A percentile compares a stretch with the other conserved stretches of the same genome.
These are phyloP conservation scores for Macroglossus sobrinus DNA, from an alignment of 2,113 vertebrate genomes.

Conservation along the genomic window DNA sequence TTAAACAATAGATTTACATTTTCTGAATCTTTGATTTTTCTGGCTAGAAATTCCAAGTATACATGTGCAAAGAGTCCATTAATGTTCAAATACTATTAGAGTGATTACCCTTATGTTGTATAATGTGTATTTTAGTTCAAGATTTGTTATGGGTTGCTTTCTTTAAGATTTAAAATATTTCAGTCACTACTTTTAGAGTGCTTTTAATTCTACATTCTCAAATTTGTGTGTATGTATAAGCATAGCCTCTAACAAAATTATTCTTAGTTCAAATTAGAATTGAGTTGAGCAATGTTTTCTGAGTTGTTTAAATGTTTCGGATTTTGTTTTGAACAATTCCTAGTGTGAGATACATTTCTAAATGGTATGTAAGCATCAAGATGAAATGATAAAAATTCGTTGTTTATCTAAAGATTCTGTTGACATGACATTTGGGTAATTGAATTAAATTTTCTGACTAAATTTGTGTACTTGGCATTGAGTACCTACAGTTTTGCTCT, in stretches of 20 bases:
- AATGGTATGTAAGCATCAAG: neutral
- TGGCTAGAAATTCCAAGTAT: slow-evolving; percentile 35
- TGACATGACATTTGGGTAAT: neutral
- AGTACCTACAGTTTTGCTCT: neutral
- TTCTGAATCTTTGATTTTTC: slow-evolving; percentile 42
- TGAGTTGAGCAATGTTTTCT: neutral
- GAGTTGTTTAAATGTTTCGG: neutral
- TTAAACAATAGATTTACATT: slow-evolving; percentile 24
- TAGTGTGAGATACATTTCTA: neutral
- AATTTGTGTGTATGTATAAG: neutral
- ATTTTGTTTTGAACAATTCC: neutral
- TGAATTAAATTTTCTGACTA: neutral
- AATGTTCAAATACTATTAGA: slow-evolving; percentile 37
- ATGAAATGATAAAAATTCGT: neutral
- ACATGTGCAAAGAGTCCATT: slow-evolving; percentile 22
- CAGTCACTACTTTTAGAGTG: neutral
- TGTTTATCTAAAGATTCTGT: neutral
- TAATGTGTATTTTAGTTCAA: slow-evolving; percentile 23
- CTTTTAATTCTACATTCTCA: neutral
- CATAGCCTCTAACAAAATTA: neutral
- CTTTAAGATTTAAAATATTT: slow-evolving; percentile 42
- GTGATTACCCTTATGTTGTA: slow-evolving; percentile 39
- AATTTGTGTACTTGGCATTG: neutral
- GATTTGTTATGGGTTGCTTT: neutral
- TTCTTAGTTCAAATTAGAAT: neutral